These are phyloP conservation scores for Heliornis fulica DNA, from an alignment of 2,113 vertebrate genomes.

Conservation along the genomic window DNA sequence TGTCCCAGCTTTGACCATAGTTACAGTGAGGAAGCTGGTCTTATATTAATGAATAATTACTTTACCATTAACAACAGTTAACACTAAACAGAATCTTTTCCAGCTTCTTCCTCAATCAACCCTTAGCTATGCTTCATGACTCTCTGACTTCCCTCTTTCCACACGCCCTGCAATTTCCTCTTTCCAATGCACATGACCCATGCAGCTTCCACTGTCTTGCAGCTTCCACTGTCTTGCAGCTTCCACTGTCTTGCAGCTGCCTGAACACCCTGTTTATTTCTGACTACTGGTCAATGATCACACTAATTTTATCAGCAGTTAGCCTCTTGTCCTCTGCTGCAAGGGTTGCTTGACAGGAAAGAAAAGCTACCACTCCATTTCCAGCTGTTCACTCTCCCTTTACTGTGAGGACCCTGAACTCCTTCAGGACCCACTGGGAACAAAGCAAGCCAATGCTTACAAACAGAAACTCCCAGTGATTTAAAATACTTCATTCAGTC, in stretches of 20 bases:
- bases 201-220: background rate
- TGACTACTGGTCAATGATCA: background rate
- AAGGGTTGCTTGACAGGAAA: background rate
- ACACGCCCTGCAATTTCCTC: background rate
- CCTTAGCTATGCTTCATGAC: background rate
- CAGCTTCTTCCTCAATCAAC: background rate
- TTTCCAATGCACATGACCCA: rapidly evolving
- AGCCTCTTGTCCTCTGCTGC: background rate
- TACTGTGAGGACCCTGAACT: background rate
- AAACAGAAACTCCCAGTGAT: background rate
- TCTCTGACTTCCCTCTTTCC: background rate
- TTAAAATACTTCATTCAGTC: background rate
- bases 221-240: background rate
- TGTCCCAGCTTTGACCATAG: background rate
- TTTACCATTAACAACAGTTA: background rate
- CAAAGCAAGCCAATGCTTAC: background rate
- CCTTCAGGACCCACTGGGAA: background rate
- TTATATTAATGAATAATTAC: background rate
- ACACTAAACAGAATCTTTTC: background rate
- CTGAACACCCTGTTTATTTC: rapidly evolving
- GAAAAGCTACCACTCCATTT: background rate
- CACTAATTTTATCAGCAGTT: background rate
- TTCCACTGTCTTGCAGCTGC: background rate
- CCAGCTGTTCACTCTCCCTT: background rate
- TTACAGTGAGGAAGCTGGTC: background rate